A percentile compares a stretch with the other conserved stretches of the same genome.
Conservation (phyloP, 2,113 vertebrate species). For the Corydoras maculifer region DNA sequence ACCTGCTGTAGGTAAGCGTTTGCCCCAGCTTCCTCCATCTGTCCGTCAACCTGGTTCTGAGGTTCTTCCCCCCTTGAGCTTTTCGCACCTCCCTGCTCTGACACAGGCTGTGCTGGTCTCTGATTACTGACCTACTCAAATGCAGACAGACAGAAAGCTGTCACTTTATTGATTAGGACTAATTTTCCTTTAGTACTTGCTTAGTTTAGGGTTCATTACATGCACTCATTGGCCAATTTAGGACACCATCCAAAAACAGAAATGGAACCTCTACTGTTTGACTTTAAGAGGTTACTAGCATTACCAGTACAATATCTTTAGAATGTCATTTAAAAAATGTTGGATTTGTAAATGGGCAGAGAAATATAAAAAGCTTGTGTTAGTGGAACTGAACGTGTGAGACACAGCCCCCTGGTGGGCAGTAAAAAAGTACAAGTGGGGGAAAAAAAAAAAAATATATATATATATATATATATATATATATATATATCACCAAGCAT, state of each 20-base stretch:
- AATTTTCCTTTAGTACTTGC: not conserved
- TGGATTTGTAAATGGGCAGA: too few species aligned
- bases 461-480: too few species aligned
- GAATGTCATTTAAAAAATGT: too few species aligned
- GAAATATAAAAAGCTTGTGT: too few species aligned
- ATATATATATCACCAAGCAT: too few species aligned
- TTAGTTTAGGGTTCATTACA: too few species aligned
- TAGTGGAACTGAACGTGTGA: too few species aligned
- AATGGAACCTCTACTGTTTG: not conserved
- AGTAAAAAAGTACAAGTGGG: too few species aligned
- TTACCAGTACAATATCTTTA: too few species aligned
- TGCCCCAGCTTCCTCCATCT: conserved; percentile 15
- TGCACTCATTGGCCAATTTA: not conserved
- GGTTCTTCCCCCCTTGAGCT: conserved; percentile 38
- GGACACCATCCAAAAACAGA: not conserved
- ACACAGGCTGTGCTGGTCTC: conserved; percentile 1
- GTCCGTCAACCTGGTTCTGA: conserved; percentile 4
- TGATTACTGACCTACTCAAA: conserved; percentile 39
- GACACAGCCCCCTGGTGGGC: too few species aligned
- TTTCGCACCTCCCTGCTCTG: not conserved
- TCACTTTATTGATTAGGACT: not conserved
- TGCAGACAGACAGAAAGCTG: not conserved
- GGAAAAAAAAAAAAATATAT: too few species aligned
- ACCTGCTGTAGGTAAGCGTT: conserved; percentile 77
- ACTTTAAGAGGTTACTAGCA: too few species aligned